A percentile compares a stretch with the other conserved stretches of the same genome.
Evolutionary conservation across 2,888 invertebrate genomes (phyloP).

Genomic region (Netelia fuscicornis): DNA sequence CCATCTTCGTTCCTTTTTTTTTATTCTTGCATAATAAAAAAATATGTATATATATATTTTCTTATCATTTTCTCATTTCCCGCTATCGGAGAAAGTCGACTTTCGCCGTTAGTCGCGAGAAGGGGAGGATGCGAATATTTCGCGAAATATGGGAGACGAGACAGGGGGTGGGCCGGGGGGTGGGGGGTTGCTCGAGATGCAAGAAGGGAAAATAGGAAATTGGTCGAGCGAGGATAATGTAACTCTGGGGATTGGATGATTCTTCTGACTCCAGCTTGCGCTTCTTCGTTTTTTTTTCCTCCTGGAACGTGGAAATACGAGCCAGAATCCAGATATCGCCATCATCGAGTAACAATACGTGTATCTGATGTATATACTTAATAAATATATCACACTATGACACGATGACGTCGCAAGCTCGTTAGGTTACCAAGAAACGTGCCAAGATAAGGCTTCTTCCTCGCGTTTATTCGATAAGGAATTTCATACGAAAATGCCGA

Average conservation of each 20-base stretch:
- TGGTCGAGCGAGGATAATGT: conserved; percentile 33
- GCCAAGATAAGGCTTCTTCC: conserved; percentile 31
- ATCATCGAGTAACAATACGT: neutral
- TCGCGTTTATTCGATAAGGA: conserved; percentile 80
- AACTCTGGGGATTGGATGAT: conserved; percentile 26
- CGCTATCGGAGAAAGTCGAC: conserved; percentile 69
- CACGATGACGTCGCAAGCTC: too few relatives aligned
- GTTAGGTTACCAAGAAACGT: neutral
- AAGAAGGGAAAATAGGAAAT: conserved; percentile 64
- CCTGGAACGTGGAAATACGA: neutral
- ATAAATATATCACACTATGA: too few relatives aligned
- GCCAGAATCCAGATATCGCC: neutral
- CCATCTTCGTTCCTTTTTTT: conserved; percentile 23
- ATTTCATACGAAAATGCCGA: conserved; percentile 83
- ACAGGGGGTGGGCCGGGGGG: conserved; percentile 29
- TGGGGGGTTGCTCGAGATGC: conserved; percentile 34
- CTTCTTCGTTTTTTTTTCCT: neutral
- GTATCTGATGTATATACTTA: too few relatives aligned
- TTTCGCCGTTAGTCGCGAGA: conserved; percentile 49
- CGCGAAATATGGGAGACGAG: conserved; percentile 35
- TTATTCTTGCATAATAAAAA: conserved; percentile 39
- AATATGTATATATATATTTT: conserved; percentile 67
- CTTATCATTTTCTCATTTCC: conserved; percentile 78
- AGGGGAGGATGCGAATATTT: conserved; percentile 30
- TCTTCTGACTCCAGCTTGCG: conserved; percentile 11